Conservation (phyloP, 2,113 vertebrate species). For the Sapayoa aenigma region DNA sequence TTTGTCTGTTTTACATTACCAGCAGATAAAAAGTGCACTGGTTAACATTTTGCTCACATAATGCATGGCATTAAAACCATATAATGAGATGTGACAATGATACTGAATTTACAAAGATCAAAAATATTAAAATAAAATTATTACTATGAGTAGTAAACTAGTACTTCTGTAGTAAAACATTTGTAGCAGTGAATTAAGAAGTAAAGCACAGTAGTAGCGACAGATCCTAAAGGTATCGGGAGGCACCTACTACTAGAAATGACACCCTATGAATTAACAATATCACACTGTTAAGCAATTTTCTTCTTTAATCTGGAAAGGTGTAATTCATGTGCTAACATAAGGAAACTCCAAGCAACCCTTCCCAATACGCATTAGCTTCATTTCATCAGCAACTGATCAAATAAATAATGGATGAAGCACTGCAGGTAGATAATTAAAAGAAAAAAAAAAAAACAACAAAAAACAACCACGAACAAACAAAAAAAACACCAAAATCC, state of each 20-base stretch:
- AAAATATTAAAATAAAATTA: not conserved
- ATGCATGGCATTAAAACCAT: accelerated
- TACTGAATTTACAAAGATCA: not conserved
- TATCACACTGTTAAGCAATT: not conserved
- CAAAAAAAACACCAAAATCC: no score
- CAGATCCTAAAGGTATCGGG: not conserved
- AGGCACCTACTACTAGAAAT: not conserved
- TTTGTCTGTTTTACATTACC: not conserved
- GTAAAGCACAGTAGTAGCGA: not conserved
- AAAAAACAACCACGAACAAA: no score
- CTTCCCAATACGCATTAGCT: not conserved
- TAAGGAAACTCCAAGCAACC: not conserved
- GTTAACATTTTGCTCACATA: not conserved
- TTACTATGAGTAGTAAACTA: not conserved
- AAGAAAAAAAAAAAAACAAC: not conserved
- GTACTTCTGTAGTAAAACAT: not conserved
- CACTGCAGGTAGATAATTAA: not conserved
- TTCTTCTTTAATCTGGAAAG: not conserved
- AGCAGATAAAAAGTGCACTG: not conserved
- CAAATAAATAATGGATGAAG: not conserved
- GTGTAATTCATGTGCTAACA: not conserved
- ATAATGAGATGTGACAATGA: not conserved
- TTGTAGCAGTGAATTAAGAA: not conserved
- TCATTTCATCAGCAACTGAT: not conserved
- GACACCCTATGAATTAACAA: not conserved